Evolutionary conservation across 2,888 invertebrate genomes (phyloP), one percentile per base, ranked within the genome.

Genomic region (Macrophya annulata): DNA sequence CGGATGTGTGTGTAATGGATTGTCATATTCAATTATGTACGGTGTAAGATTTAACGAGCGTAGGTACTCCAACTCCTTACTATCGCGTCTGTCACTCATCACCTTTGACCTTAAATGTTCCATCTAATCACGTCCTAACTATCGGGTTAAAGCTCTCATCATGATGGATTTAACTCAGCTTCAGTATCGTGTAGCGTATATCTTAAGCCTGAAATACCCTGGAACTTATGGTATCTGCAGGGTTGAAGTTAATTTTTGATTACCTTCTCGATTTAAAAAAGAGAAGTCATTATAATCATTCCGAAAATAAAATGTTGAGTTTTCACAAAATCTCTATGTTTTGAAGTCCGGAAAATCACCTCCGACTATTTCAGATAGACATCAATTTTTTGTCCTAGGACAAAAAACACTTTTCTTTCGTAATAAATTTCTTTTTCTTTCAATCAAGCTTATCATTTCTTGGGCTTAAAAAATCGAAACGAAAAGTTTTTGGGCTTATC

Each of bases 1-100:
- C 76, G 40, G 76, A 74, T 45, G 74, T 74, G 45, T 15, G 68
- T 37, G 37, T 74, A 74, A 74, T 74, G 74, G 74, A 74, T 43
- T 74, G 74, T 74, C n/a, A 45, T 25, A 25, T 74, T 21, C 43
- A 25, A 74, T 74, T 74, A 45, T 17, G 17, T 1, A 37, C 6
- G 6, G 8, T 37, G 17, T 31, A 10, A 68, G 68, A 68, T 31
- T 8, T 55, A 74, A 21, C 45, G 43, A 9, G 43, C 4, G 12
- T 77, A 15, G 37, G 12, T 77, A 15, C 55, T 77, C 40, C 31
- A 51, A 8, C 37, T n/a, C 21, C 10, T 25, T 5, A 21, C 21
- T 8, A 45, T 25, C 21, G 1, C 43, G 25, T 9, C 45, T 45
- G 45, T 74, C 74, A 74, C 45, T 25, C n/a, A 12, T 74, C 43